A percentile compares a stretch with the other conserved stretches of the same genome.
Conservation (phyloP, 2,113 vertebrate genomes). For the Aegotheles bennettii region DNA sequence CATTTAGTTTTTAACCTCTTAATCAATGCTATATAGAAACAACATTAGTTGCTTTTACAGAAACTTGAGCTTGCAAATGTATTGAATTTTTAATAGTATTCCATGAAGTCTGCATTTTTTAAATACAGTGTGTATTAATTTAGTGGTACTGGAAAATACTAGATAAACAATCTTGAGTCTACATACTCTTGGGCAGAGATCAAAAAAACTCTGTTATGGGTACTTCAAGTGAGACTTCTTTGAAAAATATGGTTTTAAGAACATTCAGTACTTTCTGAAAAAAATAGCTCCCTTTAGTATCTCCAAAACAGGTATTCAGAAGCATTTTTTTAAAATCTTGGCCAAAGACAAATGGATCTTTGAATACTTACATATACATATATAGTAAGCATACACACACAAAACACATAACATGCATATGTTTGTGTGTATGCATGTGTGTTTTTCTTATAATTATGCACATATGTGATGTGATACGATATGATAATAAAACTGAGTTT, state of each 20-base stretch:
- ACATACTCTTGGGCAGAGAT: not conserved
- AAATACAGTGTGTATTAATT: not conserved
- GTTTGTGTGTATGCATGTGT: not conserved
- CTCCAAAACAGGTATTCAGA: not conserved
- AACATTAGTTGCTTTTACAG: not conserved
- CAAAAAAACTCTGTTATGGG: not conserved
- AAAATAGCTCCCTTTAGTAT: not conserved
- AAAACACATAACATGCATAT: fast-evolving
- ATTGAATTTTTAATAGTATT: not conserved
- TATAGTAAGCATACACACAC: not conserved
- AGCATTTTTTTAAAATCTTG: not conserved
- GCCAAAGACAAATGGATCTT: not conserved
- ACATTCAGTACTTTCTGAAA: not conserved
- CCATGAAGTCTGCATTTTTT: not conserved
- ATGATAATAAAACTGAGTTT: not conserved
- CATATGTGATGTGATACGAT: not conserved
- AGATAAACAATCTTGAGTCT: not conserved
- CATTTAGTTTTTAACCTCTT: not conserved
- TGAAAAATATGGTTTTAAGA: not conserved
- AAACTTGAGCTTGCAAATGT: not conserved
- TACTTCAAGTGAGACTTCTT: not conserved
- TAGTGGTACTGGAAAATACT: not conserved
- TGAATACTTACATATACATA: not conserved
- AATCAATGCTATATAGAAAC: not conserved
- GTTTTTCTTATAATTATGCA: not conserved